Conservation (phyloP, 2,797 vertebrate genomes). For the Lithobates pipiens region DNA sequence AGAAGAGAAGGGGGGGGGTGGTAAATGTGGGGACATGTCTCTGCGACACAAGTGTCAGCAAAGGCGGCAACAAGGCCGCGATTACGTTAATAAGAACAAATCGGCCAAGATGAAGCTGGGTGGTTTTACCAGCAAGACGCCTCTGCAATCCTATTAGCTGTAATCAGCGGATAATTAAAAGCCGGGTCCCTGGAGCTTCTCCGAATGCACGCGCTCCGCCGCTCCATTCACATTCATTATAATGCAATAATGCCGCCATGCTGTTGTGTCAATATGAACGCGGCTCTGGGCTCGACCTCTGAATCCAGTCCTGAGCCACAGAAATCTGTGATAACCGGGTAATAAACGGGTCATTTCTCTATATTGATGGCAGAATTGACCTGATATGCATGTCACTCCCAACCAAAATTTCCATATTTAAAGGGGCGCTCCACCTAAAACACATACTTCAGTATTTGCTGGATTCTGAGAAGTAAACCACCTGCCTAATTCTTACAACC, state of each 20-base stretch:
- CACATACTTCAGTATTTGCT: too few relatives aligned
- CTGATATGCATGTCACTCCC: too few relatives aligned
- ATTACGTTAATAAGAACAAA: slow-evolving; percentile 64
- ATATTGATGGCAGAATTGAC: too few relatives aligned
- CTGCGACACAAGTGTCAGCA: neutral
- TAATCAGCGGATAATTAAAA: slow-evolving; percentile 67
- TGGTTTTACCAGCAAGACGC: slow-evolving; percentile 64
- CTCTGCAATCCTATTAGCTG: slow-evolving; percentile 67
- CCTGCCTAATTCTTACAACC: too few relatives aligned
- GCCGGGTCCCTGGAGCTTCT: slow-evolving; percentile 53
- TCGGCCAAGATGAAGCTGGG: slow-evolving; percentile 63
- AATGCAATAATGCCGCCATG: neutral
- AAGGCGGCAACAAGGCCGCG: slow-evolving; percentile 62
- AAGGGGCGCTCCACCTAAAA: too few relatives aligned
- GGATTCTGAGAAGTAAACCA: too few relatives aligned
- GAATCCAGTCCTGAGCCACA: too few relatives aligned
- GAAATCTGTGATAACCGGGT: too few relatives aligned
- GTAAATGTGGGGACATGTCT: neutral
- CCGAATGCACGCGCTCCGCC: neutral
- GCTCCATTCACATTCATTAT: slow-evolving; percentile 14
- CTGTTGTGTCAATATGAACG: neutral
- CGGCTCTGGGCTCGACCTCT: too few relatives aligned
- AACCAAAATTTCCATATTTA: too few relatives aligned
- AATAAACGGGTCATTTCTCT: too few relatives aligned
- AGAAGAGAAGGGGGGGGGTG: too few relatives aligned